phyloP scores from a whole-genome alignment of 37 sponge, comb jelly and placozoan species.

The Tethya wilhelma region DNA sequence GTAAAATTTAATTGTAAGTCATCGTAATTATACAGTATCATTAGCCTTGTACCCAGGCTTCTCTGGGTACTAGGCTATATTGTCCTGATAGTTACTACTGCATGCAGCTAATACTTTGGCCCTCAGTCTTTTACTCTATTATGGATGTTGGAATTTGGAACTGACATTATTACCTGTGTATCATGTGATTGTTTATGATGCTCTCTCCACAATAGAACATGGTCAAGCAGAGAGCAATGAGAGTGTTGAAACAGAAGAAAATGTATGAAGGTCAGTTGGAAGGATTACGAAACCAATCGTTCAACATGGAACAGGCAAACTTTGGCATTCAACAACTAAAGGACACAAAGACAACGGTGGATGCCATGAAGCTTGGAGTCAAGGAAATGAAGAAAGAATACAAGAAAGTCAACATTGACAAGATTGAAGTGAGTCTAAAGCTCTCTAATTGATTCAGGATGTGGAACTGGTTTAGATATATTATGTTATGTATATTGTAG shows the following conservation, averaged over 20 bases:
- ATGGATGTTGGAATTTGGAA: too few relatives aligned
- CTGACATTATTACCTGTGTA: not conserved
- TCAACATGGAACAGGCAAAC: slow-evolving; percentile 99
- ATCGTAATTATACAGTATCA: too few relatives aligned
- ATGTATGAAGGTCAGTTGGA: slow-evolving; percentile 94
- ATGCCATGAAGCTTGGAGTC: slow-evolving; percentile 97
- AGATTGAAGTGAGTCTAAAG: slow-evolving; percentile 93
- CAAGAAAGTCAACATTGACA: slow-evolving; percentile 96
- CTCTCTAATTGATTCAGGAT: too few relatives aligned
- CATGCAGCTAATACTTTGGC: too few relatives aligned
- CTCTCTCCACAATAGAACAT: slow-evolving; percentile 72
- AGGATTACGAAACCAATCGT: slow-evolving; percentile 92
- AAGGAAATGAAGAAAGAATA: slow-evolving; percentile 99
- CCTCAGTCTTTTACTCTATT: too few relatives aligned
- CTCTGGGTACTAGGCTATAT: too few relatives aligned
- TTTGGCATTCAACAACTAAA: slow-evolving; percentile 96
- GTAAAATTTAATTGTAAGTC: too few relatives aligned
- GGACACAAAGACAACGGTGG: slow-evolving; percentile 97
- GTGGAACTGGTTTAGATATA: not conserved
- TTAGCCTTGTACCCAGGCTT: too few relatives aligned
- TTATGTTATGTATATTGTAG: slow-evolving; percentile 26
- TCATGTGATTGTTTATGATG: not conserved
- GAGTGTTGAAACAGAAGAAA: slow-evolving; percentile 98
- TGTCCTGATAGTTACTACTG: too few relatives aligned
- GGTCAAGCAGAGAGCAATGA: slow-evolving; percentile 96